Evolutionary conservation across 1,140 invertebrate species (phyloP).

Genomic region (Euura lappo): DNA sequence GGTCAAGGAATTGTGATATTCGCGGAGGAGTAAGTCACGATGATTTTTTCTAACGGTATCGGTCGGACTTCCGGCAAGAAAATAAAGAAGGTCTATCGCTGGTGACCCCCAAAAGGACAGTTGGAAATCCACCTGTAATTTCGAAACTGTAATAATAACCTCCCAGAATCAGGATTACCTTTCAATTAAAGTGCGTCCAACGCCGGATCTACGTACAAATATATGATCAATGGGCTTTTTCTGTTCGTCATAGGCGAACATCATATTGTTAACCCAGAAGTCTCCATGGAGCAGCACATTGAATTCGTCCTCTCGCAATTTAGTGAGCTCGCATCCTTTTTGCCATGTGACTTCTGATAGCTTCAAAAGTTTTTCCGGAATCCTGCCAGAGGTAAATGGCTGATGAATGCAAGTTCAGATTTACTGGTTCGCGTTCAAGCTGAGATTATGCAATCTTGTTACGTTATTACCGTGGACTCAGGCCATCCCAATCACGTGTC

Average conservation of each 20-base stretch:
- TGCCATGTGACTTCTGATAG: conserved; percentile 42
- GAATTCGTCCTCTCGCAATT: conserved; percentile 55
- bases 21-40: background rate
- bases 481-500: conserved; percentile 48
- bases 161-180: too few relatives aligned
- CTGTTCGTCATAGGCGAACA: conserved; percentile 64
- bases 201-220: conserved; percentile 56
- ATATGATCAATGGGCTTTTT: conserved; percentile 59
- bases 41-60: background rate
- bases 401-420: background rate
- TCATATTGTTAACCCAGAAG: conserved; percentile 71
- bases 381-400: conserved; percentile 35
- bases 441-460: background rate
- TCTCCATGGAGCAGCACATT: conserved; percentile 71
- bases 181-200: too few relatives aligned
- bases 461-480: conserved; percentile 30
- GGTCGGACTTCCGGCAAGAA: conserved; percentile 33
- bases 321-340: conserved; percentile 36
- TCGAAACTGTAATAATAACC: too few relatives aligned
- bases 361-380: conserved; percentile 53
- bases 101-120: conserved; percentile 34
- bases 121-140: conserved; percentile 46
- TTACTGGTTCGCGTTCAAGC: conserved; percentile 15
- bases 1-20: background rate
- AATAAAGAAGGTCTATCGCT: conserved; percentile 46